Evolutionary conservation across 2,797 vertebrate genomes (phyloP), one percentile per base, ranked within the genome.

Genomic region (Micrastur ruficollis): DNA sequence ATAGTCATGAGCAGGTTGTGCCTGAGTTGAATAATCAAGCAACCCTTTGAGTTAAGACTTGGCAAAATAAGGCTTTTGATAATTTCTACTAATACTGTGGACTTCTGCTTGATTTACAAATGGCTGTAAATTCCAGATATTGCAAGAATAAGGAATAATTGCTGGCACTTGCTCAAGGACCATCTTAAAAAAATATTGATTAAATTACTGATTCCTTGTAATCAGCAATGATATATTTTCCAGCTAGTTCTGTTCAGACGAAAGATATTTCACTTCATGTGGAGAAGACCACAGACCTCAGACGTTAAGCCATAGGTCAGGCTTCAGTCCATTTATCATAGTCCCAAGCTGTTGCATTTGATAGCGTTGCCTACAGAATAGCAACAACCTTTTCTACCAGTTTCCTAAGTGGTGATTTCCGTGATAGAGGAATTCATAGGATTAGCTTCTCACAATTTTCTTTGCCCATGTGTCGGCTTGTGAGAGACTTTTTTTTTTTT

Each of bases 41-140:
- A 74, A 53, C 21, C 3, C 4, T 87, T 67, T 71, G 40, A 80
- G 47, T 81, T 26, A 74, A 85, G 46, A 21, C 32, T 71, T 83
- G n/a, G 9, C 47, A 91, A 85, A 75, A 71, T 6, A 44, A 85
- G 18, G 6, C 4, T 56, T 94, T 87, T 68, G n/a, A 52, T 55
- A 1, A 16, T 89, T 93, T 87, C 74, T 81, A 12, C 38, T 82
- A 44, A 55, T 36, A 32, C 31, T 40, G 23, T 36, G 8, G 22
- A 74, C 32, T 86, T 68, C 19, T 67, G 29, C 21, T 83, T 86
- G 27, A 70, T 84, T 95, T 90, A 56, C 6, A 73, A 86, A 63
- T 29, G 31, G 3, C 19, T 0, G 0, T 65, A 72, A 85, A 81
- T 55, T 32, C 29, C 19, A 76, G 22, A 70, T 67, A 46, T 38